A percentile compares a stretch with the other conserved stretches of the same genome.
phyloP scores from a whole-genome alignment of 2,113 vertebrate species.

The Microcebus tavaratra region DNA sequence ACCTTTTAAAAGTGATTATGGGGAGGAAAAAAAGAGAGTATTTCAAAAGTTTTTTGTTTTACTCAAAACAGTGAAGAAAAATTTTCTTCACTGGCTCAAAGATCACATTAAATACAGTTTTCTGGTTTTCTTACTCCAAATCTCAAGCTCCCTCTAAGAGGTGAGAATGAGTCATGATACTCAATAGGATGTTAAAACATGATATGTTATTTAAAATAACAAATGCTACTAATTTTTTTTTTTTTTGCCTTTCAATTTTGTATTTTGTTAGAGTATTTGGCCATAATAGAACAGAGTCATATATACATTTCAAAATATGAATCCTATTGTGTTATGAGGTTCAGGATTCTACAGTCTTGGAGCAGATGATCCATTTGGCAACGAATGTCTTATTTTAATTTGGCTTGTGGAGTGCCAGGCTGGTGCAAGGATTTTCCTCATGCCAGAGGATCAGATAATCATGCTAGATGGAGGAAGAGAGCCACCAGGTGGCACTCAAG shows the following conservation, averaged over 20 bases:
- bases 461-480: neutral
- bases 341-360: neutral
- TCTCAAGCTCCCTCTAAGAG: neutral
- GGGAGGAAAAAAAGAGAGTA: neutral
- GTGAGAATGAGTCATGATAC: neutral
- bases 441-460: neutral
- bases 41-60: neutral
- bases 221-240: neutral
- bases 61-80: neutral
- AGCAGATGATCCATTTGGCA: neutral
- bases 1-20: neutral
- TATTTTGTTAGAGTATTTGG: neutral
- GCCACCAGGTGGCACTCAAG: constrained; percentile 58
- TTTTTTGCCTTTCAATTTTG: no score
- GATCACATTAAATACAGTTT: neutral
- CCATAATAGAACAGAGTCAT: neutral
- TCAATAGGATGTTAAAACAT: neutral
- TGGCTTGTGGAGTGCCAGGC: neutral
- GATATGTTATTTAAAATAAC: neutral
- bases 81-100: neutral
- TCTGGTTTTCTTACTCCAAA: neutral
- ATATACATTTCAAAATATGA: neutral
- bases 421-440: neutral
- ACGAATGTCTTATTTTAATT: constrained; percentile 19
- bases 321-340: neutral